Evolutionary conservation across 1,140 invertebrate species (phyloP).

Genomic region (Aphelinus atriplicis): DNA sequence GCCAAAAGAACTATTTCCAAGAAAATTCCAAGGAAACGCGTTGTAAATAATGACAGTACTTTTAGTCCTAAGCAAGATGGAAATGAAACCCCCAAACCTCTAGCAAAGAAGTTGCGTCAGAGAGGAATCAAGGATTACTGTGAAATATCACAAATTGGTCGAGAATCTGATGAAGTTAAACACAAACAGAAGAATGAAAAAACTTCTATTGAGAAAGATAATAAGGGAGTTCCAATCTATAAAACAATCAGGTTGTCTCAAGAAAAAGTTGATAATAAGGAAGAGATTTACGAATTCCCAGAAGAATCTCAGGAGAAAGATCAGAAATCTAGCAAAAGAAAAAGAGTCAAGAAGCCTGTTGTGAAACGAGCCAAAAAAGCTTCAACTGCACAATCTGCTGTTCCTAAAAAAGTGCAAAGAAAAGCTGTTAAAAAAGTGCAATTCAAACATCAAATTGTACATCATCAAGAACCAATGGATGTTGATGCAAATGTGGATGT

Average conservation of each 20-base stretch:
- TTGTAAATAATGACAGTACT: neutral
- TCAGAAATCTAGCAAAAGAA: slow-evolving; percentile 19
- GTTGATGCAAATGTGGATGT: neutral
- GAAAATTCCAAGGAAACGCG: neutral
- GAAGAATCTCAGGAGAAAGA: slow-evolving; percentile 29
- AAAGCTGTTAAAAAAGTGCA: slow-evolving; percentile 12
- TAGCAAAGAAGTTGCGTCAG: slow-evolving; percentile 1
- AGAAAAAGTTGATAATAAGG: slow-evolving; percentile 35
- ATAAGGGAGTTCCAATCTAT: slow-evolving; percentile 42
- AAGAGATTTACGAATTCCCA: slow-evolving; percentile 45
- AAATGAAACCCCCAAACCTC: slow-evolving; percentile 7
- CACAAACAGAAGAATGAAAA: neutral
- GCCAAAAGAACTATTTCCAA: neutral
- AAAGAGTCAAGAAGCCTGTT: neutral
- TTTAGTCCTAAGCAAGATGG: neutral
- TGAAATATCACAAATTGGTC: slow-evolving; percentile 27
- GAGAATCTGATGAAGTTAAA: neutral
- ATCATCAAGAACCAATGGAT: slow-evolving; percentile 1
- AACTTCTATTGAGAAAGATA: slow-evolving; percentile 1
- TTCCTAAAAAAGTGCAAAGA: neutral
- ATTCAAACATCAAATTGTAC: neutral
- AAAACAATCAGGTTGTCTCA: slow-evolving; percentile 31
- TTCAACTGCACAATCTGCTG: neutral
- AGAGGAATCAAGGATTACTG: slow-evolving; percentile 33
- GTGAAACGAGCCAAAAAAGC: slow-evolving; percentile 27